Evolutionary conservation across 2,888 invertebrate genomes (phyloP).

Genomic region (Eueremaeus valkanovi): DNA sequence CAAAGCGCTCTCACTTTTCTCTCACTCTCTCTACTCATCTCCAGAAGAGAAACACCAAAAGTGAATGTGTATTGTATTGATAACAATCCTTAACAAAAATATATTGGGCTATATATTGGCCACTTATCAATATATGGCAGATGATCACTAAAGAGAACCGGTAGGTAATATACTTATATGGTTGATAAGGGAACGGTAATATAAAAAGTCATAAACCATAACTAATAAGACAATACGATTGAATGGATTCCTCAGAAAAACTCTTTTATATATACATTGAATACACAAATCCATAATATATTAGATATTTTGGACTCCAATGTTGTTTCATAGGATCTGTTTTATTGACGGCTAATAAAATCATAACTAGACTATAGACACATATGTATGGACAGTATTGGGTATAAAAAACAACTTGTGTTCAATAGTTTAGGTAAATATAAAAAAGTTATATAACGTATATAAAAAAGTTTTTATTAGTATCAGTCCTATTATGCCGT

Average conservation of each 20-base stretch:
- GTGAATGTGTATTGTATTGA: constrained; percentile 21
- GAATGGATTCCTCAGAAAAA: background rate
- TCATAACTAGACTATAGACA: background rate
- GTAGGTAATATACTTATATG: too few relatives aligned
- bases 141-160: too few relatives aligned
- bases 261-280: background rate
- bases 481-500: too few relatives aligned
- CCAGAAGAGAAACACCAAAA: background rate
- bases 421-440: constrained; percentile 23
- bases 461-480: too few relatives aligned
- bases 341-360: background rate
- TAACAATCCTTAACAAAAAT: constrained; percentile 11
- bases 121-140: background rate
- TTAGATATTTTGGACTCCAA: too few relatives aligned
- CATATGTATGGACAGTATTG: background rate
- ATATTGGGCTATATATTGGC: constrained; percentile 5
- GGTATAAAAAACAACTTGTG: background rate
- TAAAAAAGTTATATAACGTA: too few relatives aligned
- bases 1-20: background rate
- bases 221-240: constrained; percentile 31
- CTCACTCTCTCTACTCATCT: background rate
- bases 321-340: background rate
- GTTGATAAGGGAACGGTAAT: constrained; percentile 15
- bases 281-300: background rate
- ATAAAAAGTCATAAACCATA: constrained; percentile 33